phyloP scores from a whole-genome alignment of 2,797 vertebrate species.

The Vireo griseus region DNA sequence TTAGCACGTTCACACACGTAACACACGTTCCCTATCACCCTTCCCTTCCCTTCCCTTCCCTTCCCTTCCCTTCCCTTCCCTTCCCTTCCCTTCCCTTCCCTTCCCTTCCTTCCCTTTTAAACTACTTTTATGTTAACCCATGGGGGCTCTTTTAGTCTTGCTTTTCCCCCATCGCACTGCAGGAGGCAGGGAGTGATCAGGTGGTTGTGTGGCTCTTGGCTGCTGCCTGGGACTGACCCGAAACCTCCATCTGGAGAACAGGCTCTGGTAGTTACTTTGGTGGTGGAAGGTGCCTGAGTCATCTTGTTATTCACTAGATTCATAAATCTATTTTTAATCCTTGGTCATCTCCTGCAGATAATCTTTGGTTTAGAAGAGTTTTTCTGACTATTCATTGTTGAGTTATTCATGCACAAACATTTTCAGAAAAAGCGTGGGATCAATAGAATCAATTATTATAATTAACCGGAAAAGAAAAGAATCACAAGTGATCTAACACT shows the following conservation, averaged over 20 bases:
- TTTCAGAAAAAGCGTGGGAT: not conserved
- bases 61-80: too few species aligned
- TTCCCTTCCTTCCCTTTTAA: not conserved
- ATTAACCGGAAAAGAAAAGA: slow-evolving; percentile 27
- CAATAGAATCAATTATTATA: slow-evolving; percentile 19
- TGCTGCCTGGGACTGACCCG: not conserved
- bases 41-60: too few species aligned
- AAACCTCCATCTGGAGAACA: not conserved
- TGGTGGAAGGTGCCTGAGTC: not conserved
- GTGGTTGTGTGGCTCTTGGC: not conserved
- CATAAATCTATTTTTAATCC: not conserved
- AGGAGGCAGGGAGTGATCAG: not conserved
- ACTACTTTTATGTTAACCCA: not conserved
- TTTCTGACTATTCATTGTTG: not conserved
- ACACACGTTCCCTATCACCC: too few species aligned
- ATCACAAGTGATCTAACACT: not conserved
- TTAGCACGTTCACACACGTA: too few species aligned
- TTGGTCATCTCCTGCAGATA: not conserved
- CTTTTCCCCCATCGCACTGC: not conserved
- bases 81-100: not conserved
- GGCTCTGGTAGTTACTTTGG: not conserved
- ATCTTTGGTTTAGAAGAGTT: not conserved
- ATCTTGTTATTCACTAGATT: not conserved
- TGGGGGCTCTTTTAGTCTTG: not conserved
- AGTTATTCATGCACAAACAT: not conserved